Evolutionary conservation across 1,140 invertebrate genomes (phyloP).

Genomic region (Drosophila insularis): DNA sequence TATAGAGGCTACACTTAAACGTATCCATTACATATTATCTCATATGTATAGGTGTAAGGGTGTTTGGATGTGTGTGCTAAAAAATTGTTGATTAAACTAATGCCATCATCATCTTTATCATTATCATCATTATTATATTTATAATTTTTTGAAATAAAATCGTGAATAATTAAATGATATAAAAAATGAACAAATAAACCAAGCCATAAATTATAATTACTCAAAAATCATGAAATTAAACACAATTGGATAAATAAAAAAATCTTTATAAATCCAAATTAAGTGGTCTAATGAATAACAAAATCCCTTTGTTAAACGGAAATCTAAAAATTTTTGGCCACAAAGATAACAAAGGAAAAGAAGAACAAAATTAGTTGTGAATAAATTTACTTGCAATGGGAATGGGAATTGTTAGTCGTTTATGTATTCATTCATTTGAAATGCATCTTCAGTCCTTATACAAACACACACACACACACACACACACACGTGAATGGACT

Average conservation of each 20-base stretch:
- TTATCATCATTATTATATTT: background rate
- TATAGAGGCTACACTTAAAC: conserved; percentile 69
- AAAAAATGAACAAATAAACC: too few species aligned
- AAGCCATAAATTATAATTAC: too few species aligned
- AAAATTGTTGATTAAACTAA: background rate
- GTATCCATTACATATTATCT: conserved; percentile 76
- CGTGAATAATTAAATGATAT: too few species aligned
- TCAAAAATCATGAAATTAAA: too few species aligned
- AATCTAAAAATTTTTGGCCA: too few species aligned
- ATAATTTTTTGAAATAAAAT: background rate
- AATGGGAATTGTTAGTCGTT: too few species aligned
- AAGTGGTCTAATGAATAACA: too few species aligned
- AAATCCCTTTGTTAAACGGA: too few species aligned
- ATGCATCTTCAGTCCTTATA: background rate
- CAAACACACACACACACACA: background rate
- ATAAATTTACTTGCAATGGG: background rate
- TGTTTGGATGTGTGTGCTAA: conserved; percentile 8
- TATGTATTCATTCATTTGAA: background rate
- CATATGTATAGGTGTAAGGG: conserved; percentile 61
- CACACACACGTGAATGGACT: background rate
- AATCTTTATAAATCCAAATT: too few species aligned
- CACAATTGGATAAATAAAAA: too few species aligned
- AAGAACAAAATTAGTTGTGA: background rate
- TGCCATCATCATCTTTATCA: conserved; percentile 4
- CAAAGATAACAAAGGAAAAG: background rate